Evolutionary conservation across 2,888 invertebrate genomes (phyloP).

Genomic region (Eutolmus rufibarbis): DNA sequence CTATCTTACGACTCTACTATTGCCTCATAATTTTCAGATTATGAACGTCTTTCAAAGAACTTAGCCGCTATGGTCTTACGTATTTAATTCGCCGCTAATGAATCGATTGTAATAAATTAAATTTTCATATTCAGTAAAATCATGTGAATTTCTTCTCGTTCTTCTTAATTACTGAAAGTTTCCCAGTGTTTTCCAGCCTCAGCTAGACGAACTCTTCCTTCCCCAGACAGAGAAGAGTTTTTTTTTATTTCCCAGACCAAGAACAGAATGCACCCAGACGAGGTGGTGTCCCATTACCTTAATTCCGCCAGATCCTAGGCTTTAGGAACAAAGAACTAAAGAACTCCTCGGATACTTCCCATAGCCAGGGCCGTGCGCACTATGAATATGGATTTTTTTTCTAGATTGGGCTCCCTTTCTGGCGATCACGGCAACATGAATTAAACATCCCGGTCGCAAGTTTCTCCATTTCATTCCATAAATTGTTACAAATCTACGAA

Average conservation of each 20-base stretch:
- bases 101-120: no score
- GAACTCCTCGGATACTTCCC: neutral
- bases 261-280: neutral
- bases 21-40: no score
- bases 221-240: neutral
- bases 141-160: neutral
- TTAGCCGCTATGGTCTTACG: no score
- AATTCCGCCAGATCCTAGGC: conserved; percentile 37
- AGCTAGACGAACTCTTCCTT: neutral
- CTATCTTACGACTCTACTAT: no score
- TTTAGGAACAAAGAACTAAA: neutral
- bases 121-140: neutral
- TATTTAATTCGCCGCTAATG: no score
- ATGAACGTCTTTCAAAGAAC: no score
- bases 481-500: conserved; percentile 46
- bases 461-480: conserved; percentile 46
- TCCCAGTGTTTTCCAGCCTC: neutral
- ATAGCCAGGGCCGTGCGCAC: neutral
- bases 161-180: neutral
- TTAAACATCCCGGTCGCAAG: conserved; percentile 43
- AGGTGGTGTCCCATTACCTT: conserved; percentile 43
- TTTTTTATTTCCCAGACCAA: conserved; percentile 14
- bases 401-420: conserved; percentile 31
- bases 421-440: conserved; percentile 42
- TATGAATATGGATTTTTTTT: conserved; percentile 45